These are phyloP conservation scores for Balaenoptera acutorostrata DNA, from an alignment of 2,113 vertebrate species.

Conservation along the genomic window DNA sequence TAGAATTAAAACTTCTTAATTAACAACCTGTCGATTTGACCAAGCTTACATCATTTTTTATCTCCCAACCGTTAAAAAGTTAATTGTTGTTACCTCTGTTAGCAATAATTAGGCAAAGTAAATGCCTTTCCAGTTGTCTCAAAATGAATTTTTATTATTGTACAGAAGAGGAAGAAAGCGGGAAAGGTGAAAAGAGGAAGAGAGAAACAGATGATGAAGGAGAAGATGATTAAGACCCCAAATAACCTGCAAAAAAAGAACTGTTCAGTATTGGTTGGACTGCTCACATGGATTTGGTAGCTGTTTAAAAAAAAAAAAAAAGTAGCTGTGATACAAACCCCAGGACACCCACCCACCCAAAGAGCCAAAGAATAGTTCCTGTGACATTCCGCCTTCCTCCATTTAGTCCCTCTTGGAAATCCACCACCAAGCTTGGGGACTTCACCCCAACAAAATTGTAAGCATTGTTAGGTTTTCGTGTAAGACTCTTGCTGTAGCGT, in stretches of 20 bases:
- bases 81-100: not conserved
- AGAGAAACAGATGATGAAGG: constrained; percentile 91
- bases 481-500: constrained; percentile 90
- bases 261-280: constrained; percentile 88
- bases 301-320: constrained; percentile 63
- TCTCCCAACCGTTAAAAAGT: not conserved
- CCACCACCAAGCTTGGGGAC: no score
- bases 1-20: not conserved
- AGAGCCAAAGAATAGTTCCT: no score
- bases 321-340: constrained; percentile 76
- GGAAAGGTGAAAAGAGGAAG: constrained; percentile 92
- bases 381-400: no score
- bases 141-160: constrained; percentile 12
- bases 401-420: no score
- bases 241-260: constrained; percentile 75
- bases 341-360: no score
- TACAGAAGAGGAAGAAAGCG: constrained; percentile 81
- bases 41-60: not conserved
- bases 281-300: constrained; percentile 84
- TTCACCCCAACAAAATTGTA: no score
- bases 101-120: not conserved
- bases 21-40: not conserved
- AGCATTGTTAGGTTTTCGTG: constrained; percentile 80
- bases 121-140: not conserved
- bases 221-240: constrained; percentile 85